phyloP scores from a whole-genome alignment of 2,113 vertebrate genomes.

The Hyperoodon ampullatus region DNA sequence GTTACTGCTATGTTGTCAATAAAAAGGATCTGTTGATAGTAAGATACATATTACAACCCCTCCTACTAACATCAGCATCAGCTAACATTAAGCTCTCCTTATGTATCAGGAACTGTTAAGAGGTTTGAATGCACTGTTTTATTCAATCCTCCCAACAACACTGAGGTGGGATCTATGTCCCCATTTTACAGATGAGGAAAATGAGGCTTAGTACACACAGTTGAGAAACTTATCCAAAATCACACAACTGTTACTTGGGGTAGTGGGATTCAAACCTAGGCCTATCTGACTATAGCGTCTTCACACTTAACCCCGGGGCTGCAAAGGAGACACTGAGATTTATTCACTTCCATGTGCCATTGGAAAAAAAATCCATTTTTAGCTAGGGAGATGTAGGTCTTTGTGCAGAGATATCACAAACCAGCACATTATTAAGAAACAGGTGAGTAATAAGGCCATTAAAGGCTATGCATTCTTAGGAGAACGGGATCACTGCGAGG shows the following conservation, averaged over 20 bases:
- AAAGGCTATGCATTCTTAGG: background rate
- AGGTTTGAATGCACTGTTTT: background rate
- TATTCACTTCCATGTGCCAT: background rate
- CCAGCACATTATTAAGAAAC: background rate
- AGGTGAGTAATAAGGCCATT: background rate
- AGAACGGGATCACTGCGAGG: background rate
- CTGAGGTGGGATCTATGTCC: background rate
- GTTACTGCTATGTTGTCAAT: background rate
- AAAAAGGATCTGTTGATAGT: background rate
- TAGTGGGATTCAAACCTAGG: background rate
- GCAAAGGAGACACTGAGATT: slow-evolving; percentile 26
- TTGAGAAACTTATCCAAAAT: background rate
- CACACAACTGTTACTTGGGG: background rate
- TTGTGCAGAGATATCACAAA: background rate
- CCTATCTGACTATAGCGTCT: background rate
- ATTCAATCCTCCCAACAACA: background rate
- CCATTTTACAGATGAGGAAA: slow-evolving; percentile 35
- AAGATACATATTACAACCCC: background rate
- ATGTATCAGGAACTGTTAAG: background rate
- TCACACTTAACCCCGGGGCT: background rate
- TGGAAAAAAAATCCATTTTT: background rate
- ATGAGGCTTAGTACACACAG: background rate
- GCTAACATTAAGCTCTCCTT: background rate
- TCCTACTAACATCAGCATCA: background rate
- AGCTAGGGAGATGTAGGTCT: background rate